Percentiles rank a stretch among this genome's conserved stretches.
Conservation (phyloP, 2,113 vertebrate genomes). For the Albula goreensis region DNA sequence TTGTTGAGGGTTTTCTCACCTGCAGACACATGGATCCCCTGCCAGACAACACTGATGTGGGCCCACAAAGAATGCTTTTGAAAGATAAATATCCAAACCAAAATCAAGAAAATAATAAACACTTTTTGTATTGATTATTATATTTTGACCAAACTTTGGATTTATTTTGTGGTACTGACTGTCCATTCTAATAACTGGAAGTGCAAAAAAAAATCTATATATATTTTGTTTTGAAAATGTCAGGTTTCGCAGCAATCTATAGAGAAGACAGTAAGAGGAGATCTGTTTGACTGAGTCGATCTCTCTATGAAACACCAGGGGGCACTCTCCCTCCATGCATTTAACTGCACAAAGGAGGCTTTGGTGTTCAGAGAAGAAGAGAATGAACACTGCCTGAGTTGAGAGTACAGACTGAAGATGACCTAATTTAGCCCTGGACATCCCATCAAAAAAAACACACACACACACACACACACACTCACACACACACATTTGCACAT, state of each 20-base stretch:
- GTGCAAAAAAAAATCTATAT: not conserved
- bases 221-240: too few species aligned
- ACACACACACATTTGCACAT: slow-evolving; percentile 42
- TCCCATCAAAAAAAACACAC: slow-evolving; percentile 53
- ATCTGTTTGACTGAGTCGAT: not conserved
- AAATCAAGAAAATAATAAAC: too few species aligned
- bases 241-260: too few species aligned
- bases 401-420: slow-evolving; percentile 69
- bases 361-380: slow-evolving; percentile 22
- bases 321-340: slow-evolving; percentile 14
- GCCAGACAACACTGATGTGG: too few species aligned
- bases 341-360: not conserved
- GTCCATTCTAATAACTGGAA: not conserved
- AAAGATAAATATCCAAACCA: too few species aligned
- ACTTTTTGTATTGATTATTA: too few species aligned
- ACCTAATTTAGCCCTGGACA: slow-evolving; percentile 74
- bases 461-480: not conserved
- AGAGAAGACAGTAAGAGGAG: too few species aligned
- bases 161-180: not conserved
- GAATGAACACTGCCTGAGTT: slow-evolving; percentile 34
- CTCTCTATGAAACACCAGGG: slow-evolving; percentile 15
- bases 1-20: too few species aligned
- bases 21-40: too few species aligned
- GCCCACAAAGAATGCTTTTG: too few species aligned
- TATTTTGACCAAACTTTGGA: not conserved